Conservation (phyloP, 1,140 invertebrate species). For the Bombus balteatus region DNA sequence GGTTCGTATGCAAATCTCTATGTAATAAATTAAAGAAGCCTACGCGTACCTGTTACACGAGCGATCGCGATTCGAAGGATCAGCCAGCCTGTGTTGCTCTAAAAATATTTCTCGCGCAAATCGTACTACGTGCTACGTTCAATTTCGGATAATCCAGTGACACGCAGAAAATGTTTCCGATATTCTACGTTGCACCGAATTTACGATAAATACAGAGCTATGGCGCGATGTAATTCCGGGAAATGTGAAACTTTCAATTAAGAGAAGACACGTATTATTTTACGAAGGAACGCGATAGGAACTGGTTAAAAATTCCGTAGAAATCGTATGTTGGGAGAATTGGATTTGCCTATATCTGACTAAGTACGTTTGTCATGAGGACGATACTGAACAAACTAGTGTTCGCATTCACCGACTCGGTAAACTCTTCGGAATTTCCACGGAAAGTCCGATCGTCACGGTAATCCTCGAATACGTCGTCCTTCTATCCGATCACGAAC, state of each 20-base stretch:
- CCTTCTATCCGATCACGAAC: neutral
- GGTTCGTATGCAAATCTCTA: slow-evolving; percentile 12
- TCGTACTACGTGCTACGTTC: neutral
- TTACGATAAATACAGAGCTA: too few relatives aligned
- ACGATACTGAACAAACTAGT: slow-evolving; percentile 12
- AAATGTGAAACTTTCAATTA: neutral
- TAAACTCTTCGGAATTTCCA: slow-evolving; percentile 27
- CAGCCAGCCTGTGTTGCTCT: neutral
- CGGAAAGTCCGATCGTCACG: slow-evolving; percentile 7
- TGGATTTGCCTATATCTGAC: neutral
- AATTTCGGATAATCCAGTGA: neutral
- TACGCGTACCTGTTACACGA: neutral
- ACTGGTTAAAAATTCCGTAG: neutral
- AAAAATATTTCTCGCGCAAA: neutral
- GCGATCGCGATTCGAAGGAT: neutral
- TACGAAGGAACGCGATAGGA: too few relatives aligned
- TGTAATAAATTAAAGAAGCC: slow-evolving; percentile 18
- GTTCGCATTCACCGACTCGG: neutral
- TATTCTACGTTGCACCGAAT: neutral
- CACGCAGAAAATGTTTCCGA: neutral
- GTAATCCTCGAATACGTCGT: slow-evolving; percentile 22
- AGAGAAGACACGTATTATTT: too few relatives aligned
- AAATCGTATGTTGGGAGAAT: neutral
- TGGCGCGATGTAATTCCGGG: too few relatives aligned
- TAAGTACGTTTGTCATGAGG: neutral